phyloP scores from a whole-genome alignment of 2,797 vertebrate genomes.

The Falco novaeseelandiae region DNA sequence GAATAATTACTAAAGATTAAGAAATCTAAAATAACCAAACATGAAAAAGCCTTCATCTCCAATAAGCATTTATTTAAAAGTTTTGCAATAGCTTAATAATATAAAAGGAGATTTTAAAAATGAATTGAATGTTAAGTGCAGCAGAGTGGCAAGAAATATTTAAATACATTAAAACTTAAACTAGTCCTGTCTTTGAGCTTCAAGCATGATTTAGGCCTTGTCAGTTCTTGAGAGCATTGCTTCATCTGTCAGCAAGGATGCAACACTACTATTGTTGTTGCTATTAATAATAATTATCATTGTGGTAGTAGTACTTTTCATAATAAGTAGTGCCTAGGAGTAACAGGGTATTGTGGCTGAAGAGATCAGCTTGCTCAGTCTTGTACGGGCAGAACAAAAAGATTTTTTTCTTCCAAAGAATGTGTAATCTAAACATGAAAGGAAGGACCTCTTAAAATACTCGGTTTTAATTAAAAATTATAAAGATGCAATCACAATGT shows the following conservation, averaged over 20 bases:
- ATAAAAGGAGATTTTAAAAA: neutral
- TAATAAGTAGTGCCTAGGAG: neutral
- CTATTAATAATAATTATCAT: neutral
- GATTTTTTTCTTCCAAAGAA: neutral
- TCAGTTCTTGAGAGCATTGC: neutral
- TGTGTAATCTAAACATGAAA: neutral
- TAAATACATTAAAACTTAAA: slow-evolving; percentile 18
- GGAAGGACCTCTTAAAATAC: neutral
- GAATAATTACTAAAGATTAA: slow-evolving; percentile 55
- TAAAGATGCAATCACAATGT: neutral
- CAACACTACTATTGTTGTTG: neutral
- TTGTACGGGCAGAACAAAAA: neutral
- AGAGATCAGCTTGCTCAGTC: neutral
- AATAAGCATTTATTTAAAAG: slow-evolving; percentile 48
- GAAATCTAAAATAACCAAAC: slow-evolving; percentile 32
- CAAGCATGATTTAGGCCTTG: neutral
- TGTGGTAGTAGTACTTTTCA: neutral
- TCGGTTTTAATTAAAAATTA: neutral
- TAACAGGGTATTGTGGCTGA: neutral
- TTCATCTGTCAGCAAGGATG: neutral
- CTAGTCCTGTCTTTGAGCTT: neutral
- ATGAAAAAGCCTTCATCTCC: neutral
- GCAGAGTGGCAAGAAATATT: neutral
- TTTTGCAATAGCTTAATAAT: slow-evolving; percentile 17
- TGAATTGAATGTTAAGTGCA: neutral